phyloP scores from a whole-genome alignment of 1,140 invertebrate species.

The Periplaneta americana region DNA sequence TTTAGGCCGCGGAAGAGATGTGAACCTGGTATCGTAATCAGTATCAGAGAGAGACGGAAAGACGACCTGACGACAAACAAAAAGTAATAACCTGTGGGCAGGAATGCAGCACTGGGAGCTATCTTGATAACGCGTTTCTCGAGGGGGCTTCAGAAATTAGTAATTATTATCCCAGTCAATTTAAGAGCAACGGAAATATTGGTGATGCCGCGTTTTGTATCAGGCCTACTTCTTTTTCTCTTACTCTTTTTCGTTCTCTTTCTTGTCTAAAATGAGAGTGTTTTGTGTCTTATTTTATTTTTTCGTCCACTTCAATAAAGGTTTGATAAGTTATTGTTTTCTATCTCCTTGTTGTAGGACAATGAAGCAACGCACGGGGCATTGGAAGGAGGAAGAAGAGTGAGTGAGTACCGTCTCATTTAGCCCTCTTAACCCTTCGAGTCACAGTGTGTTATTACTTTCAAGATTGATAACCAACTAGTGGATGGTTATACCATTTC shows the following conservation, averaged over 20 bases:
- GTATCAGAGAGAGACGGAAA: neutral
- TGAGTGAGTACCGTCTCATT: neutral
- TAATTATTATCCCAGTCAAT: neutral
- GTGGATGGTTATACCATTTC: no score
- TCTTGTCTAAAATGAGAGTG: neutral
- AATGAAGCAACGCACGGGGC: neutral
- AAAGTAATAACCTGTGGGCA: neutral
- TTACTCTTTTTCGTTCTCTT: neutral
- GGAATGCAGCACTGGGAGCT: neutral
- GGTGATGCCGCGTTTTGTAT: neutral
- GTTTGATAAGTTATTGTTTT: neutral
- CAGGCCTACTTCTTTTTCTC: neutral
- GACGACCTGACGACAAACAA: neutral
- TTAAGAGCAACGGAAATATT: neutral
- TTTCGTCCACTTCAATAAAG: neutral
- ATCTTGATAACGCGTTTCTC: neutral
- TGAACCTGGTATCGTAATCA: neutral
- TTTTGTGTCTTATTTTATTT: neutral
- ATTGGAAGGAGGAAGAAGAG: neutral
- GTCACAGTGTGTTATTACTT: no score
- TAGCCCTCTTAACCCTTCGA: no score
- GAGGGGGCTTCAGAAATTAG: neutral
- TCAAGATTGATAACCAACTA: no score
- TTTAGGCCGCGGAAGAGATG: neutral
- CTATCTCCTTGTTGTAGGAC: neutral